phyloP scores from a whole-genome alignment of 1,140 invertebrate genomes.

The Ruditapes philippinarum region DNA sequence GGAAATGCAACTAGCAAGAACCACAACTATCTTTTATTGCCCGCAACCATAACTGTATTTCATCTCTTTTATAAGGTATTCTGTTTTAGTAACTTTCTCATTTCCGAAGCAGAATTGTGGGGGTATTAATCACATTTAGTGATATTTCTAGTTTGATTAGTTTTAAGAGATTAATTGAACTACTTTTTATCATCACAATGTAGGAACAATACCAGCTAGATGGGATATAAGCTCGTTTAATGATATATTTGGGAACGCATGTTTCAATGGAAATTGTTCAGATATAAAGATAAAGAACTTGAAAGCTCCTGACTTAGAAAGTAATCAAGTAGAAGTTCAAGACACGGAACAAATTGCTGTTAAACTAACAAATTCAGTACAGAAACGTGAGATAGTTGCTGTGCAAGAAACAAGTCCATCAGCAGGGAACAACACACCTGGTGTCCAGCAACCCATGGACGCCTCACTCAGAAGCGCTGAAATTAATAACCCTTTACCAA shows the following conservation, averaged over 20 bases:
- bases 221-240: neutral
- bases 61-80: too few relatives aligned
- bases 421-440: neutral
- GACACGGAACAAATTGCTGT: neutral
- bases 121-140: too few relatives aligned
- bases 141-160: neutral
- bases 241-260: neutral
- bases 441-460: neutral
- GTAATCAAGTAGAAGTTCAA: neutral
- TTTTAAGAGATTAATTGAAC: too few relatives aligned
- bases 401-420: neutral
- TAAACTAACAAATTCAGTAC: too few relatives aligned
- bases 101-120: too few relatives aligned
- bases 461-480: neutral
- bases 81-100: too few relatives aligned
- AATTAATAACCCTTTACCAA: neutral
- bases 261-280: slow-evolving; percentile 22
- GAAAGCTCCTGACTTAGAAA: neutral
- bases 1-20: too few relatives aligned
- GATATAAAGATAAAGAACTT: neutral
- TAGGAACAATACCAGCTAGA: neutral
- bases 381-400: neutral
- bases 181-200: neutral
- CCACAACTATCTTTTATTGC: too few relatives aligned
- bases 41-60: too few relatives aligned